Conservation (phyloP, 2,113 vertebrate genomes). For the Pygathrix nemaeus region DNA sequence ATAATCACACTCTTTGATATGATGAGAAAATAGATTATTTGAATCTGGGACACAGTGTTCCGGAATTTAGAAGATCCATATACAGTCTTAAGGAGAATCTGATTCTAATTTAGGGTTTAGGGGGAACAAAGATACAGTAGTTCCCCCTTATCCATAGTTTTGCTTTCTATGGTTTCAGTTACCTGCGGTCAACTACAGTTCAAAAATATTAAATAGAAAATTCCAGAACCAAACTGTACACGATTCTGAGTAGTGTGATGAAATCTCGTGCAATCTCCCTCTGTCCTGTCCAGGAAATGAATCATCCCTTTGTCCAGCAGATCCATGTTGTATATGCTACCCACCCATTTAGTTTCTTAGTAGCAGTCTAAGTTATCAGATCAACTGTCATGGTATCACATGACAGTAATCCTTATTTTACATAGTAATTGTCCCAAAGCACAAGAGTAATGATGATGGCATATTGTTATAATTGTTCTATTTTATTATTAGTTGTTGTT, state of each 20-base stretch:
- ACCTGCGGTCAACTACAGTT: neutral
- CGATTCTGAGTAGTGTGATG: neutral
- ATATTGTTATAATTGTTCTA: neutral
- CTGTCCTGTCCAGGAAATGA: neutral
- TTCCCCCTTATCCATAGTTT: neutral
- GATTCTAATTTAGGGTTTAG: neutral
- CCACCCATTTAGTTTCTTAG: neutral
- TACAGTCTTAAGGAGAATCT: neutral
- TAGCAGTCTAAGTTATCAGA: neutral
- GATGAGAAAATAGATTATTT: neutral
- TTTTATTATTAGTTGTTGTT: neutral
- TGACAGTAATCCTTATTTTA: neutral
- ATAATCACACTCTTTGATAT: neutral
- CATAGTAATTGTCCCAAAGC: neutral
- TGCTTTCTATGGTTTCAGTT: neutral
- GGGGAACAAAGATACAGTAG: neutral
- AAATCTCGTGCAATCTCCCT: neutral
- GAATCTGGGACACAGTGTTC: neutral
- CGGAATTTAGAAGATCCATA: neutral
- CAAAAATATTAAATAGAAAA: neutral
- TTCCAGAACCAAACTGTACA: neutral
- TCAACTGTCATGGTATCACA: neutral
- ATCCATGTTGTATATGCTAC: neutral
- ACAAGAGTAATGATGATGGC: neutral
- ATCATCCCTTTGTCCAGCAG: neutral